phyloP scores from a whole-genome alignment of 1,140 invertebrate species.

The Spodoptera litura region DNA sequence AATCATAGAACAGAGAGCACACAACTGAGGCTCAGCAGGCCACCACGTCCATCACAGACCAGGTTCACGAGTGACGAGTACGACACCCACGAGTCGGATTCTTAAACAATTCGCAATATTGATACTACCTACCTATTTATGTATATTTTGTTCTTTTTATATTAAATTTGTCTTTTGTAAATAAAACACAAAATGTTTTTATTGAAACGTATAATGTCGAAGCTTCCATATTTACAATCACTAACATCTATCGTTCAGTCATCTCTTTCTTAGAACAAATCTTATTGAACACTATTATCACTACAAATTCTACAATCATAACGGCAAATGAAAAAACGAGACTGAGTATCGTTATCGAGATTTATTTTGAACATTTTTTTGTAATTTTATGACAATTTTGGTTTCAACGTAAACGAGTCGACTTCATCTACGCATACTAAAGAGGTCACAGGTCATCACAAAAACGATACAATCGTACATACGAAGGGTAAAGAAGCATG shows the following conservation, averaged over 20 bases:
- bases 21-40: conserved; percentile 49
- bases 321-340: conserved; percentile 81
- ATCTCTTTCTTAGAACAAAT: conserved; percentile 81
- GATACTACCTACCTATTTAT: too few species aligned
- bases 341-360: conserved; percentile 84
- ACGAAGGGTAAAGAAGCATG: conserved; percentile 60
- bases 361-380: conserved; percentile 74
- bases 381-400: conserved; percentile 75
- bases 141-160: conserved; percentile 30
- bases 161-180: conserved; percentile 46
- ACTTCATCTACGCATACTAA: conserved; percentile 75
- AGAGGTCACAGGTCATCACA: conserved; percentile 70
- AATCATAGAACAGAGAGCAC: conserved; percentile 12
- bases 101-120: conserved; percentile 42
- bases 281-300: conserved; percentile 84
- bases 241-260: conserved; percentile 84
- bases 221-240: conserved; percentile 85
- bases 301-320: conserved; percentile 81
- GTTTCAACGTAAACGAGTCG: conserved; percentile 74
- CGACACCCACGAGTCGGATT: conserved; percentile 76
- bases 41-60: conserved; percentile 58
- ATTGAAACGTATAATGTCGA: conserved; percentile 85
- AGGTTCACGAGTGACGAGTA: conserved; percentile 79
- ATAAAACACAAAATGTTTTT: conserved; percentile 77
- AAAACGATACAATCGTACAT: conserved; percentile 61